Base-by-base conservation (phyloP, 2,888 invertebrate species). In the Steinernema carpocapsae region DNA sequence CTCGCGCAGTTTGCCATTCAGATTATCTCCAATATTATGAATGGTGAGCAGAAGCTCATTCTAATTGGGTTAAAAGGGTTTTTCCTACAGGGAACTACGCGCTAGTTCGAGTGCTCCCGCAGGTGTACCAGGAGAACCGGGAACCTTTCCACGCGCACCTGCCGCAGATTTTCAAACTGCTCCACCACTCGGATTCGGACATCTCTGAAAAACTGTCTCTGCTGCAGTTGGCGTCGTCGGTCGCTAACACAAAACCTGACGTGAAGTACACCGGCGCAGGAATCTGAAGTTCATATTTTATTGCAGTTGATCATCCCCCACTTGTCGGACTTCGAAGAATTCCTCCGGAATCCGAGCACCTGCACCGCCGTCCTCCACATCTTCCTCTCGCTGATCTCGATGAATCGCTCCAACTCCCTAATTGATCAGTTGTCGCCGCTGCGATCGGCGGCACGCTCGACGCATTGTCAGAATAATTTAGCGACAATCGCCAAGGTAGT, bases 11-110 rank as follows among this genome's bases (percentile, higher is more conserved):
- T 95, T 88, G 93, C 94, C 72, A 93, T 94, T 81, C 93, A 93
- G 6, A 94, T 95, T 74, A 93, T 95, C 90, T 93, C 93, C 88
- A 94, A 94, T 78, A 93, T 95, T 77, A 92, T 94, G 88, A 92
- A 93, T 85, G 93, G 93, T 92, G 71, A 51, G 29, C 19, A 48
- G 4, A 26, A 72, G 42, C 37, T 17, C 17, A 73, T 70, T 52
- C 19, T n/a, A 43, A 43, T 43, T 43, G 43, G 10, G 43, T 43
- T 12, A 10, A 24, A 29, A 78, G 80, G 76, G 75, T 89, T 90
- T 46, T 12, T 12, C 14, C 10, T 43, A 12, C 88, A 93, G 94
- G 94, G 72, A 95, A 95, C 89, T 94, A 93, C 88, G 92, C 93
- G 0, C 90, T 96, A 26, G 92, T 94, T 78, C 91, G 94, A 71